These are phyloP conservation scores for Psilanteris sp. DNA, from an alignment of 1,140 invertebrate species.

Conservation along the genomic window DNA sequence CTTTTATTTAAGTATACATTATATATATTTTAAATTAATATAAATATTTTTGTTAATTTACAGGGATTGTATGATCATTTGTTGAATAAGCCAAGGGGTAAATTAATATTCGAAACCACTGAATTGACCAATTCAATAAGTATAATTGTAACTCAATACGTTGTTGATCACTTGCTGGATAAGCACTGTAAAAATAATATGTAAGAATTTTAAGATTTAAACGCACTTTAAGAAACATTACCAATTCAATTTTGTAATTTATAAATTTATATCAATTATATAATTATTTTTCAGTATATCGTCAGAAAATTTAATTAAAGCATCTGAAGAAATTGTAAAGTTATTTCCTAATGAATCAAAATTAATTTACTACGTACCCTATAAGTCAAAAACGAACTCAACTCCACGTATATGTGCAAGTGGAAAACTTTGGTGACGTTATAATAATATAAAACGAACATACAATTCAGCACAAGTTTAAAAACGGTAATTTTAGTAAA, in stretches of 20 bases:
- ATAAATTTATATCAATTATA: no score
- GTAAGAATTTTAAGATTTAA: no score
- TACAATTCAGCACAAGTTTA: no score
- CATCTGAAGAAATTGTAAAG: background rate
- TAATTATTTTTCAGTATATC: background rate
- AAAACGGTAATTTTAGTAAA: no score
- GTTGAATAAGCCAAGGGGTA: background rate
- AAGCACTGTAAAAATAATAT: no score
- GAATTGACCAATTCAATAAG: background rate
- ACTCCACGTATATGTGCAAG: background rate
- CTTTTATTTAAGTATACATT: no score
- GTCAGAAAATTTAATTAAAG: background rate
- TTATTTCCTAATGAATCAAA: background rate
- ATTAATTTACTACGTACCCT: background rate
- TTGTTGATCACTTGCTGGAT: background rate
- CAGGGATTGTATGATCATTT: background rate
- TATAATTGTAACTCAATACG: background rate
- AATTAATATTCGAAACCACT: background rate
- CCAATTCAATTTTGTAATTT: no score
- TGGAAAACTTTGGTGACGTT: background rate
- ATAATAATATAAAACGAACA: background rate
- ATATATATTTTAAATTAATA: no score
- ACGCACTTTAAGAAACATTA: no score
- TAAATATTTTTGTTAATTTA: no score
- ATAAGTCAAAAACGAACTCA: background rate